These are phyloP conservation scores for Camelus bactrianus DNA, from an alignment of 2,113 vertebrate genomes.

Conservation along the genomic window DNA sequence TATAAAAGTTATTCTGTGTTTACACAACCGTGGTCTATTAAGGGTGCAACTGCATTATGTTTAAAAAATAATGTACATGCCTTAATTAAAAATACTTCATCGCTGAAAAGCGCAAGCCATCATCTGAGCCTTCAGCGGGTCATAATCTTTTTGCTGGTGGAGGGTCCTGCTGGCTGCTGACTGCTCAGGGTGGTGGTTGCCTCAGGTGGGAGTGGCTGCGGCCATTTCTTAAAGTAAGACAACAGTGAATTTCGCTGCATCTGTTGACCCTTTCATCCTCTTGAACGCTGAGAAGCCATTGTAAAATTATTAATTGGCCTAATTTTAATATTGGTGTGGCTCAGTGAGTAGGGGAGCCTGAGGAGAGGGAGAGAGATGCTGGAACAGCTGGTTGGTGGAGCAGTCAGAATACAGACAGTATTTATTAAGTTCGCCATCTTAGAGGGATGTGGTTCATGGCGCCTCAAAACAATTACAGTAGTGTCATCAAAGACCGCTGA, in stretches of 20 bases:
- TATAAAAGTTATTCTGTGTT: background rate
- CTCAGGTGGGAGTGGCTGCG: background rate
- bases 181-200: background rate
- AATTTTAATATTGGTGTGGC: background rate
- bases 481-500: background rate
- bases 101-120: background rate
- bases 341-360: background rate
- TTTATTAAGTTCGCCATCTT: background rate
- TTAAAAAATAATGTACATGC: background rate
- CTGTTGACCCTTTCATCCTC: background rate
- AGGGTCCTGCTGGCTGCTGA: background rate
- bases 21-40: background rate
- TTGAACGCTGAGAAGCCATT: background rate
- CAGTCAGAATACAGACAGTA: background rate
- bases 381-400: too few species aligned
- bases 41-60: background rate
- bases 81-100: background rate
- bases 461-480: background rate
- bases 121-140: background rate
- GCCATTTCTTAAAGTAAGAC: background rate
- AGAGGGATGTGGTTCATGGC: background rate
- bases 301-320: background rate
- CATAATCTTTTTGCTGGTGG: background rate
- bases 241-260: background rate
- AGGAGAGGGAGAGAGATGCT: too few species aligned